A percentile compares a stretch with the other conserved stretches of the same genome.
Conservation (phyloP, 2,888 invertebrate species). For the Drosophila leonis region DNA sequence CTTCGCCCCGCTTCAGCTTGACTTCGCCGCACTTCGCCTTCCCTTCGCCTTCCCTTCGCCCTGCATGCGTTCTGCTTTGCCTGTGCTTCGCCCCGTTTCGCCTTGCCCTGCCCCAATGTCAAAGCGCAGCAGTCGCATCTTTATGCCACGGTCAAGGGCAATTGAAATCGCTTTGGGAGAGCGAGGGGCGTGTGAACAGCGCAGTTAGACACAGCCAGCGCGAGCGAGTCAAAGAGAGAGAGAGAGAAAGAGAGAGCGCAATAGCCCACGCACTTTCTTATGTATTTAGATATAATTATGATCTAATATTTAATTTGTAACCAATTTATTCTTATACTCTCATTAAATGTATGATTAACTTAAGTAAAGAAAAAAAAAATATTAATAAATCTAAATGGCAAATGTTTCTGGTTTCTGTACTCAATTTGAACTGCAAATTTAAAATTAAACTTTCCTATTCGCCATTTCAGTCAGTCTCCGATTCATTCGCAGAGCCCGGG, state of each 20-base stretch:
- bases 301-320: not conserved
- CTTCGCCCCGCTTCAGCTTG: not conserved
- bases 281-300: not conserved
- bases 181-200: not conserved
- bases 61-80: not conserved
- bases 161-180: conserved; percentile 17
- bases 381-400: not conserved
- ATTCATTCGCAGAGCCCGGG: conserved; percentile 13
- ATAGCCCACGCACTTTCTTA: not conserved
- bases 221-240: not conserved
- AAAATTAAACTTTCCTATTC: not conserved
- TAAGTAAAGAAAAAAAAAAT: not conserved
- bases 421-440: not conserved
- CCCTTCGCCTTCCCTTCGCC: not conserved
- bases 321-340: not conserved
- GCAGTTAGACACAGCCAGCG: not conserved
- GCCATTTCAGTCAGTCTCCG: not conserved
- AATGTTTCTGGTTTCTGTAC: not conserved
- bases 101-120: conserved; percentile 46
- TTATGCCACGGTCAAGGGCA: conserved; percentile 66
- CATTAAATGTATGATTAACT: not conserved
- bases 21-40: not conserved
- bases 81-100: conserved; percentile 6
- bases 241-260: no score
- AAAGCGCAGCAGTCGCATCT: conserved; percentile 57